These are phyloP conservation scores for Coptodon bakossiorum DNA, from an alignment of 2,113 vertebrate species.

Conservation along the genomic window DNA sequence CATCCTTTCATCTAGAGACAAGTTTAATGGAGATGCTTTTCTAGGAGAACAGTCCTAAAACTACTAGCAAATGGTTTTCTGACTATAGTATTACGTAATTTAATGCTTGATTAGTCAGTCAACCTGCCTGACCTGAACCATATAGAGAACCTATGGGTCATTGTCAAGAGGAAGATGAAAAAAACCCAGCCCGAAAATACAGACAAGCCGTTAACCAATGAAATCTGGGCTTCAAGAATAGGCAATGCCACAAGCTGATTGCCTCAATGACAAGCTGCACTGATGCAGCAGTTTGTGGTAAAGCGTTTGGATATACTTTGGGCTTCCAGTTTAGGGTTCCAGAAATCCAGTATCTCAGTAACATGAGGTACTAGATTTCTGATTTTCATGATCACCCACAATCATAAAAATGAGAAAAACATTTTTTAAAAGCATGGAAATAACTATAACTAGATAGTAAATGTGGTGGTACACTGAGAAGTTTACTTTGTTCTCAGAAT, in stretches of 20 bases:
- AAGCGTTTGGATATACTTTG: not conserved
- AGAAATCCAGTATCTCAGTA: not conserved
- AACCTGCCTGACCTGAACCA: not conserved
- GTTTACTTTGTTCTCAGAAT: not conserved
- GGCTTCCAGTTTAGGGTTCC: not conserved
- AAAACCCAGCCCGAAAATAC: not conserved
- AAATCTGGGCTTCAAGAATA: not conserved
- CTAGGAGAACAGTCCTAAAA: not conserved
- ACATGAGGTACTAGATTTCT: not conserved
- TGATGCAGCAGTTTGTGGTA: not conserved
- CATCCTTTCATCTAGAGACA: not conserved
- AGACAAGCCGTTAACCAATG: not conserved
- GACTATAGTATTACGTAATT: not conserved
- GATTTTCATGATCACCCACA: not conserved
- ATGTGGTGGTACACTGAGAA: not conserved
- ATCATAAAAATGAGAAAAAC: not conserved
- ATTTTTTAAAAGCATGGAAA: rapidly evolving
- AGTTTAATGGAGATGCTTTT: not conserved
- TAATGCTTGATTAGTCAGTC: not conserved
- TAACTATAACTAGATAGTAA: not conserved
- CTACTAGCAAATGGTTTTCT: not conserved
- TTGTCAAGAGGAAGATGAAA: not conserved
- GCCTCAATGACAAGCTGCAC: rapidly evolving
- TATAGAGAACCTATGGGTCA: not conserved
- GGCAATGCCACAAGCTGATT: not conserved